A percentile compares a stretch with the other conserved stretches of the same genome.
phyloP scores from a whole-genome alignment of 2,797 vertebrate genomes.

The Hephaestus fuliginosus region DNA sequence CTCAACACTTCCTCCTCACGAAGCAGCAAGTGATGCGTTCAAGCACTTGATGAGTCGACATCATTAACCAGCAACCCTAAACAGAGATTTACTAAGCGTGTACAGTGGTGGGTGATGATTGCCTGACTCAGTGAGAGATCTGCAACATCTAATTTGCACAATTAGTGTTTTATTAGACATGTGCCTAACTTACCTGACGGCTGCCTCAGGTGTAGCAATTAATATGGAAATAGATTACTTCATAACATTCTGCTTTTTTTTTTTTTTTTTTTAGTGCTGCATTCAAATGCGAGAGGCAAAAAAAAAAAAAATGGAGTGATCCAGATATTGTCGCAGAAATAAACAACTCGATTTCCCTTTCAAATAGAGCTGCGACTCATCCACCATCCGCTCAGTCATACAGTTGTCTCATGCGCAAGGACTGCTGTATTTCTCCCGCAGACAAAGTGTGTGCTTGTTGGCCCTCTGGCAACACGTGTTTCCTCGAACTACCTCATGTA shows the following conservation, averaged over 20 bases:
- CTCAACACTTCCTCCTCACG: constrained; percentile 42
- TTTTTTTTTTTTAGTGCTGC: not conserved
- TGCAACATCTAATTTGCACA: constrained; percentile 67
- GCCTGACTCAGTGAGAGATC: constrained; percentile 60
- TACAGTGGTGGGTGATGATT: constrained; percentile 53
- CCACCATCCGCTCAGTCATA: constrained; percentile 50
- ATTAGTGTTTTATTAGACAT: constrained; percentile 67
- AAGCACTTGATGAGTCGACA: constrained; percentile 58
- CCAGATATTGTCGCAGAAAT: constrained; percentile 11
- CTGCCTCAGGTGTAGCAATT: constrained; percentile 48
- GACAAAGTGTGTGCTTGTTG: constrained; percentile 69
- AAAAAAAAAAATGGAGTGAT: not conserved
- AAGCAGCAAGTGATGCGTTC: constrained; percentile 46
- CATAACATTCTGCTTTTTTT: not conserved
- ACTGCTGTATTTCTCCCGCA: constrained; percentile 64
- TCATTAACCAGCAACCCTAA: constrained; percentile 56
- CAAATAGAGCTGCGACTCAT: constrained; percentile 38
- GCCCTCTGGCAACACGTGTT: constrained; percentile 64
- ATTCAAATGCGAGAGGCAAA: constrained; percentile 16
- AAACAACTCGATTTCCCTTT: constrained; percentile 27
- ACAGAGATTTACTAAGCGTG: constrained; percentile 62
- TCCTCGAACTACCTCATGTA: constrained; percentile 70
- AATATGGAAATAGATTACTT: constrained; percentile 37
- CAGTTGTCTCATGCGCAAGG: constrained; percentile 22
- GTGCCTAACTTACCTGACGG: constrained; percentile 42